Evolutionary conservation across 2,888 invertebrate genomes (phyloP).

Genomic region (Prostheceraeus crozeri): DNA sequence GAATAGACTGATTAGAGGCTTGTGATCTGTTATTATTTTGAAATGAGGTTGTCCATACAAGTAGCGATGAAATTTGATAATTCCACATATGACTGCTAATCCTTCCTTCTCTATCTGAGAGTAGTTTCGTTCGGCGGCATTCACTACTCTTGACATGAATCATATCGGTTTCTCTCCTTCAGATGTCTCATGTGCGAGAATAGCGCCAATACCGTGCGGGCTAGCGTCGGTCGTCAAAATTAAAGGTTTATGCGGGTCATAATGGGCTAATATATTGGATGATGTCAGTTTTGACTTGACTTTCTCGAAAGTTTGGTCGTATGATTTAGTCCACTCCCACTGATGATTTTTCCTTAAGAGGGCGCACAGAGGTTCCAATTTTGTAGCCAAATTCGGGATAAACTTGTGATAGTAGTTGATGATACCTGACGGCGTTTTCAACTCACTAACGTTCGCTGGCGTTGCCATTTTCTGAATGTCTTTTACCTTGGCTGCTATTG

Average conservation of each 20-base stretch:
- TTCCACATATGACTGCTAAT: slow-evolving; percentile 18
- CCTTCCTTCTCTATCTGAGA: slow-evolving; percentile 15
- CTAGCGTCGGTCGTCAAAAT: slow-evolving; percentile 19
- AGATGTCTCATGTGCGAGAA: slow-evolving; percentile 9
- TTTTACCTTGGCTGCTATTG: slow-evolving; percentile 24
- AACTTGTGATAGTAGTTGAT: slow-evolving; percentile 29
- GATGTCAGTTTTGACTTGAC: slow-evolving; percentile 11
- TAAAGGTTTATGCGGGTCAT: slow-evolving; percentile 22
- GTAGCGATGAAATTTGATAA: slow-evolving; percentile 7
- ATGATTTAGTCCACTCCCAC: background rate
- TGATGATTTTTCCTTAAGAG: slow-evolving; percentile 6
- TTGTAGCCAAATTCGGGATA: background rate
- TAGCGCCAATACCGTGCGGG: slow-evolving; percentile 19
- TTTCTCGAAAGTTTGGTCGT: slow-evolving; percentile 21
- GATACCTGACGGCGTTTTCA: slow-evolving; percentile 21
- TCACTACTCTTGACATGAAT: slow-evolving; percentile 8
- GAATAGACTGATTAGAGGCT: slow-evolving; percentile 21
- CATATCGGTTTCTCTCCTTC: slow-evolving; percentile 16
- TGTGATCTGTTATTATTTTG: slow-evolving; percentile 10
- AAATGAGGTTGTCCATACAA: slow-evolving; percentile 23
- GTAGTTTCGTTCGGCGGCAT: slow-evolving; percentile 12
- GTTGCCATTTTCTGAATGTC: slow-evolving; percentile 22
- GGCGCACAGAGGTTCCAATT: slow-evolving; percentile 7
- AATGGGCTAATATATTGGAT: slow-evolving; percentile 5
- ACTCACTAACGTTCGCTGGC: slow-evolving; percentile 25